phyloP scores from a whole-genome alignment of 2,797 vertebrate genomes.

The Poecile montanus region DNA sequence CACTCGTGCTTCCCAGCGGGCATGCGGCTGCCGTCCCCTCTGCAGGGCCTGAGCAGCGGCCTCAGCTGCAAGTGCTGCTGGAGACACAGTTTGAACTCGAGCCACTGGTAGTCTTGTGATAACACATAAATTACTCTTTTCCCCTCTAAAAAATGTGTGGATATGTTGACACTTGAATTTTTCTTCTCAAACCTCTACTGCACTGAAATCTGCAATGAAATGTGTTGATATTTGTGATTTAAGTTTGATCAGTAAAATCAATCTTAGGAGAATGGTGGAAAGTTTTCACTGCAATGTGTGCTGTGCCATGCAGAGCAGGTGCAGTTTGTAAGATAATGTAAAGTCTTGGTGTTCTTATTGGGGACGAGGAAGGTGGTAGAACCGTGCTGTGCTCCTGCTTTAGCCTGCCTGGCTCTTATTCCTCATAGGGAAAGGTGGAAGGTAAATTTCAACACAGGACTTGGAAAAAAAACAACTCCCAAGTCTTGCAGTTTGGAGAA shows the following conservation, averaged over 20 bases:
- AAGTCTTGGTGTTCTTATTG: rapidly evolving
- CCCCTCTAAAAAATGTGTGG: background rate
- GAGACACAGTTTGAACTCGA: background rate
- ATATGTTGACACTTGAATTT: background rate
- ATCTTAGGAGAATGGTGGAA: background rate
- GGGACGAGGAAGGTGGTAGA: background rate
- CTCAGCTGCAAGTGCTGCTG: conserved; percentile 19
- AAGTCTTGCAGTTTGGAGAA: background rate
- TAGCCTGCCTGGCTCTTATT: background rate
- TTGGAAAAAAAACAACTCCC: background rate
- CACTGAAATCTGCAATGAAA: conserved; percentile 8
- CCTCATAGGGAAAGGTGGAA: background rate
- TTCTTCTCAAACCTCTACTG: background rate
- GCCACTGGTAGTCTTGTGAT: background rate
- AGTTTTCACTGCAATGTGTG: background rate
- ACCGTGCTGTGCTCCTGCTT: background rate
- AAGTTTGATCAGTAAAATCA: conserved; percentile 9
- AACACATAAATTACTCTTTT: background rate
- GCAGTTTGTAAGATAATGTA: background rate
- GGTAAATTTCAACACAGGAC: background rate
- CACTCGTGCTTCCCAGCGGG: background rate
- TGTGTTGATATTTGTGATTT: conserved; percentile 4
- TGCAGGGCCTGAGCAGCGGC: background rate
- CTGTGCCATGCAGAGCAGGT: background rate
- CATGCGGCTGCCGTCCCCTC: background rate